A percentile compares a stretch with the other conserved stretches of the same genome.
Evolutionary conservation across 2,797 vertebrate species (phyloP).

Genomic region (Cryptoblepharus egeriae): DNA sequence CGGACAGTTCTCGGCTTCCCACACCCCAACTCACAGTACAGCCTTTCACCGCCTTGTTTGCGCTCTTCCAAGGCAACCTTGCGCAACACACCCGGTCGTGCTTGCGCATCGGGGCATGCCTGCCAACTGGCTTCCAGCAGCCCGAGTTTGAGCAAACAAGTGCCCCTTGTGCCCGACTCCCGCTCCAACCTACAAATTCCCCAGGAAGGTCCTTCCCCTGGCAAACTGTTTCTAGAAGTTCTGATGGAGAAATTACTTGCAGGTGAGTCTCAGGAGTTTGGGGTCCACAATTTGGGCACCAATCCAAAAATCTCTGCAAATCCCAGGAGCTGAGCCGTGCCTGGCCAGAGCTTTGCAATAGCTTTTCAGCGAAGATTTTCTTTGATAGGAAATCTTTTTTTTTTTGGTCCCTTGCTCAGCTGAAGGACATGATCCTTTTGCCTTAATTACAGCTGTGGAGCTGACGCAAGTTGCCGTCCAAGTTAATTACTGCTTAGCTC

Average conservation of each 20-base stretch:
- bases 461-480: slow-evolving; percentile 35
- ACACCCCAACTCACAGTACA: not conserved
- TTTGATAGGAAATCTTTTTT: not conserved
- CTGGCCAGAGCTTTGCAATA: not conserved
- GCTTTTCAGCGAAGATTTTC: not conserved
- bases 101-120: not conserved
- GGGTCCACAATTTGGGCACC: no score
- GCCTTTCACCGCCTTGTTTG: slow-evolving; percentile 13
- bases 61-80: slow-evolving; percentile 16
- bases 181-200: no score
- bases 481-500: slow-evolving; percentile 44
- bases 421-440: slow-evolving; percentile 13
- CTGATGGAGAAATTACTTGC: no score
- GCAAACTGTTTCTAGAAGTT: no score
- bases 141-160: no score
- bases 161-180: no score
- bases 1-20: not conserved
- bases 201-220: no score
- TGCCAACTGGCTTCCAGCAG: not conserved
- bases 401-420: slow-evolving; percentile 37
- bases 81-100: not conserved
- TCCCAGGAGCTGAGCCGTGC: not conserved
- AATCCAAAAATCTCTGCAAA: no score
- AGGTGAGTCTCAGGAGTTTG: no score
- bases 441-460: slow-evolving; percentile 22